Evolutionary conservation across 2,888 invertebrate genomes (phyloP).

Genomic region (Chrysina gloriosa): DNA sequence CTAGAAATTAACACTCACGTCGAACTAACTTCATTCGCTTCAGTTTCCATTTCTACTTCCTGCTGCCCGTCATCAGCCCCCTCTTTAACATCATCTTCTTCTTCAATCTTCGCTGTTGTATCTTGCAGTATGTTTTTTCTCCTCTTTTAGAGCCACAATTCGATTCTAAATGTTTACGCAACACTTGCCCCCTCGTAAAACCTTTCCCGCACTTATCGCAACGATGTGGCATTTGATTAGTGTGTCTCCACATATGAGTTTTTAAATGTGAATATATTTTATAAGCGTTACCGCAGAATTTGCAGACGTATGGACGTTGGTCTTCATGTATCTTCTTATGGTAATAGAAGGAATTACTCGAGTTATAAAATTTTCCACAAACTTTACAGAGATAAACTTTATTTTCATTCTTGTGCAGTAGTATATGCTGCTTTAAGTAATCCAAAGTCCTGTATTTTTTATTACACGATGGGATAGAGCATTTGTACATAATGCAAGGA

Average conservation of each 20-base stretch:
- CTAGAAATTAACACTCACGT: neutral
- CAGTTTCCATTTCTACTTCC: constrained; percentile 1
- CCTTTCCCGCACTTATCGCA: constrained; percentile 38
- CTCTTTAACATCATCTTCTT: constrained; percentile 17
- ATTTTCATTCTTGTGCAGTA: constrained; percentile 26
- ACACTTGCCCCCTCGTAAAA: constrained; percentile 22
- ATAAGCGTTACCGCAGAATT: constrained; percentile 36
- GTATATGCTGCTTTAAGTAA: constrained; percentile 34
- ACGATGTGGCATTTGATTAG: constrained; percentile 14
- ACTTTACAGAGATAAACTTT: constrained; percentile 33
- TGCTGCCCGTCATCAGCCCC: neutral
- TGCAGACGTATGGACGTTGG: constrained; percentile 35
- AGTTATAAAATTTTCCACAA: constrained; percentile 37
- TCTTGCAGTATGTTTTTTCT: constrained; percentile 6
- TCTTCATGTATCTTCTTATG: constrained; percentile 38
- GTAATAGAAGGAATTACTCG: constrained; percentile 40
- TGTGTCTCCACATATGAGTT: constrained; percentile 38
- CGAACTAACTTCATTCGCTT: neutral
- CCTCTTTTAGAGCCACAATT: constrained; percentile 37
- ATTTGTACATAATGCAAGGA: constrained; percentile 36
- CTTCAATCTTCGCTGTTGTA: neutral
- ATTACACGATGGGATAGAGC: constrained; percentile 23
- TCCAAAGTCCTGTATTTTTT: constrained; percentile 32
- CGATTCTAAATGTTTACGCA: constrained; percentile 29
- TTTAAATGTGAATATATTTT: constrained; percentile 37